phyloP scores from a whole-genome alignment of 2,113 vertebrate genomes.

The Indicator indicator region DNA sequence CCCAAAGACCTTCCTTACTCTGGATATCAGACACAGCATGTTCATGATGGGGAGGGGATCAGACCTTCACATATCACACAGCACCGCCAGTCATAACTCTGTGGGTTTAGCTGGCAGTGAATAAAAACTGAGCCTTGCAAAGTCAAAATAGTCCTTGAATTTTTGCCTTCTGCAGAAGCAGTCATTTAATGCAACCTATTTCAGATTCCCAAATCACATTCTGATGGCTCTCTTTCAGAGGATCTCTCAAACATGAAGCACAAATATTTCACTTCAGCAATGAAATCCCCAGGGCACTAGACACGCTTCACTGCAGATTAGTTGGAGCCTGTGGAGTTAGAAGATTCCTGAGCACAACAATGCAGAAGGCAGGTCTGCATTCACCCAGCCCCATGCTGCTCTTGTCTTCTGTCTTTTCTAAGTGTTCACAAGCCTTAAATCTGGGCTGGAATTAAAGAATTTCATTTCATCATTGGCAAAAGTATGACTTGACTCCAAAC shows the following conservation, averaged over 20 bases:
- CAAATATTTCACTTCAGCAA: conserved; percentile 24
- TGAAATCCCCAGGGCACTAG: conserved; percentile 10
- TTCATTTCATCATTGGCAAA: neutral
- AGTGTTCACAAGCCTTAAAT: neutral
- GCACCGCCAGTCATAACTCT: conserved; percentile 11
- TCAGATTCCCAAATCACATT: neutral
- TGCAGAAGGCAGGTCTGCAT: neutral
- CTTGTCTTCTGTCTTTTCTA: neutral
- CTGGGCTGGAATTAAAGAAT: neutral
- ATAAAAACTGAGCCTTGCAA: neutral
- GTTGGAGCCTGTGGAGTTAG: conserved; percentile 36
- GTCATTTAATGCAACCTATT: neutral
- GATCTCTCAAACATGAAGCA: neutral
- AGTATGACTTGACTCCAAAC: neutral
- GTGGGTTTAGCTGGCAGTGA: conserved; percentile 4
- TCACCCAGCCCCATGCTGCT: neutral
- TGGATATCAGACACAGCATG: neutral
- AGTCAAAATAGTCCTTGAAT: conserved; percentile 53
- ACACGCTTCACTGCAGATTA: conserved; percentile 1
- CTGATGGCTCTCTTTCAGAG: neutral
- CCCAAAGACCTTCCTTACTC: neutral
- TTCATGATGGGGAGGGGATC: neutral
- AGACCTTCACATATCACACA: neutral
- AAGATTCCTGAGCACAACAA: conserved; percentile 53
- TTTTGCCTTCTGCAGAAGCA: neutral